Evolutionary conservation across 1,140 invertebrate genomes (phyloP).

Genomic region (Coenobita brevimanus): DNA sequence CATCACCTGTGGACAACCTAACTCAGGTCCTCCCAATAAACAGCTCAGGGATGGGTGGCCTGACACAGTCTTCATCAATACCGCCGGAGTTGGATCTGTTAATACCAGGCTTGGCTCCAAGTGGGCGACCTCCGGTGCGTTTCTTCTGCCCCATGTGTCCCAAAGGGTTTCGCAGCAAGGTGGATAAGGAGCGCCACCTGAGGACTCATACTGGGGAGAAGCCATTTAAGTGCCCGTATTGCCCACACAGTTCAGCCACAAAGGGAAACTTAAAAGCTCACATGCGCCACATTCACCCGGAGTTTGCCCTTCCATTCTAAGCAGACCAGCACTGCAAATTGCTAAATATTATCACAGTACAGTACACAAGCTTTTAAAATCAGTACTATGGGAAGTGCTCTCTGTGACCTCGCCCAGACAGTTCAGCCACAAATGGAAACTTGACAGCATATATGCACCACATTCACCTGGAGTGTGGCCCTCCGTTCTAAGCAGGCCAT

Average conservation of each 20-base stretch:
- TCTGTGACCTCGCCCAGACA: no score
- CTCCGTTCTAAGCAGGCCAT: no score
- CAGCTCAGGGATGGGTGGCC: conserved; percentile 52
- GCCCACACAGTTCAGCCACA: conserved; percentile 72
- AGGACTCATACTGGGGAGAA: conserved; percentile 73
- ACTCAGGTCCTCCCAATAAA: conserved; percentile 52
- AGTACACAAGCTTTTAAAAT: no score
- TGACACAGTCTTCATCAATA: conserved; percentile 33
- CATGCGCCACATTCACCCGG: conserved; percentile 56
- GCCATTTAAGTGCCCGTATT: conserved; percentile 74
- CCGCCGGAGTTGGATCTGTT: conserved; percentile 44
- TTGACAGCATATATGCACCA: no score
- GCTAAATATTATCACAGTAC: no score
- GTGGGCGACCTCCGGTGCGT: conserved; percentile 37
- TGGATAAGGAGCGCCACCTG: conserved; percentile 61
- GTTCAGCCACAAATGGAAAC: no score
- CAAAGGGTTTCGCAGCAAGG: conserved; percentile 61
- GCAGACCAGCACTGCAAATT: background rate
- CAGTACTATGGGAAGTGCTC: no score
- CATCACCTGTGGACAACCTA: conserved; percentile 18
- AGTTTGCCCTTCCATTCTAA: conserved; percentile 30
- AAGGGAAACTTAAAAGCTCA: conserved; percentile 64
- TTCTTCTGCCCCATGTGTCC: conserved; percentile 62
- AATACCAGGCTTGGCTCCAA: conserved; percentile 1
- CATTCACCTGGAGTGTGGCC: no score